Base-by-base conservation (phyloP, 2,888 invertebrate genomes). In the Sipha maydis region DNA sequence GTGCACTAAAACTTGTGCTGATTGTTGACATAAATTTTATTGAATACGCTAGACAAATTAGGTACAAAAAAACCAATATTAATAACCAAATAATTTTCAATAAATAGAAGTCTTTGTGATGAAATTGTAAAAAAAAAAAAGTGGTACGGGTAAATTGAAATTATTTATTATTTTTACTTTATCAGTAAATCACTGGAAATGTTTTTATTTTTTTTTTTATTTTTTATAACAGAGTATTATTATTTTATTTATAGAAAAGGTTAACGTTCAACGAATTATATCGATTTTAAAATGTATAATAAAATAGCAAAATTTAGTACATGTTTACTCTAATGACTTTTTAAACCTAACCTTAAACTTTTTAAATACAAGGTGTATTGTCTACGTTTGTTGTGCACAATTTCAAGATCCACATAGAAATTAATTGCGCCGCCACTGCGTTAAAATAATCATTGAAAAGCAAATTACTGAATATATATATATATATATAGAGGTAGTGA, bases 371-470 rank as follows among this genome's bases (percentile, higher is more conserved):
- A 8, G 11, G 14, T 69, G 28, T 28, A 69, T 28, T 28, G 69
- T 69, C 28, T 21, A 4, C n/a, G 28, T n/a, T 14, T 17, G 14
- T 28, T 28, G n/a, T 14, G 28, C 14, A 48, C 14, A 21, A 61
- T 61, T 21, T 61, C 61, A 4, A 69, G n/a, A 69, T 8, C 28
- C 69, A 28, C 7, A 14, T 28, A 69, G 28, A 25, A n/a, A 28
- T 69, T 69, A 69, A n/a, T 69, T 11, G 25, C 28, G 14, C 48
- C 48, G 11, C 1, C 48, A 48, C 48, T 14, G 28, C 69, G 69
- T 69, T 75, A 75, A 48, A 75, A 56, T 76, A 85, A 85, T 85
- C 85, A 77, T 67, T 85, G 41, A 77, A 85, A 77, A 38, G 67
- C 61, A 41, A 85, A 85, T 85, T 67, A 67, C 85, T 67, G 25